Base-by-base conservation (phyloP, 1,140 invertebrate species). In the Hormaphis cornu region DNA sequence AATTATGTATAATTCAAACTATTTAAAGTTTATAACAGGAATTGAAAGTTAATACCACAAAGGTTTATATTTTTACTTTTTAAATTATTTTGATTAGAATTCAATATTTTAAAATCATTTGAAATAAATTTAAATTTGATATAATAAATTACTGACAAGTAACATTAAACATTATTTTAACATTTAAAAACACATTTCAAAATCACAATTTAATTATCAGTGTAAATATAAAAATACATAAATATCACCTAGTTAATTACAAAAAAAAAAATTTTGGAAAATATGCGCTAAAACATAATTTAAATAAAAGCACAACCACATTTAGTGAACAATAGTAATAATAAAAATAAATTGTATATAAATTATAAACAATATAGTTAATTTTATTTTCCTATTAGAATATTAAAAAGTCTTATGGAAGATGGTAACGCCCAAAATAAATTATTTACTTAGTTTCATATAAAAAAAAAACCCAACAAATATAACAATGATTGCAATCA, bases 341-440 rank as follows among this genome's bases (percentile, higher is more conserved):
- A 12, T 48, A 33, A 48, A 33, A 46, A 1, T 50, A 5, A 28
- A 24, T 33, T 48, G 26, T 12, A 22, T 5, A 14, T 40, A 44
- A 66, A 66, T 66, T 50, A 63, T 46, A 28, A 33, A 66, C 40
- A 66, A 20, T 30, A 48, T 48, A 66, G 46, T 48, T 50, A 48
- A 66, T 50, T 66, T 50, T 5, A 66, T 48, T 66, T 66, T 35
- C 28, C 44, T 66, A 66, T 66, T 46, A 48, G 61, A 66, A 66
- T 35, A 22, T 66, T 63, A 30, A 66, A 48, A 66, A 66, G 61
- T 66, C 61, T 66, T 66, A 66, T 50, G 30, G 42, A 66, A 48
- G 40, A 66, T 66, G 61, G 61, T 66, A 66, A 66, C 61, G 50
- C 61, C 61, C 10, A 2, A 66, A 46, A 46, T 33, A 37, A 46